These are phyloP conservation scores for Sebastiscus tertius DNA, from an alignment of 2,797 vertebrate species.

Conservation along the genomic window DNA sequence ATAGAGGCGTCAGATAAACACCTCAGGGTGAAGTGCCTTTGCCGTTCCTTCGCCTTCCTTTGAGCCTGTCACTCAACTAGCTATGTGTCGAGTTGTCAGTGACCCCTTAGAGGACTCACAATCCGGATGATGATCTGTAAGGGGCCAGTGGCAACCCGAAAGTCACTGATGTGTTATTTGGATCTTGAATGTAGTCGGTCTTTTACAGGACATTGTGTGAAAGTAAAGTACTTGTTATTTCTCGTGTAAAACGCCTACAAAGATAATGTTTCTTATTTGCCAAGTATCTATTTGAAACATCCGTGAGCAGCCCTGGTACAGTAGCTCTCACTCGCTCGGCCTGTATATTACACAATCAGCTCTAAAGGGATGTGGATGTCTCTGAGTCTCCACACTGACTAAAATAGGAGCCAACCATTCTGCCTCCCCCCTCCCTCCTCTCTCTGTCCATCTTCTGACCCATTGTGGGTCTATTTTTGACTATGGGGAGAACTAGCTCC, in stretches of 20 bases:
- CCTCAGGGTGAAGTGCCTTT: constrained; percentile 52
- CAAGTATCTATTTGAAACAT: background rate
- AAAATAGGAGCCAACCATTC: constrained; percentile 74
- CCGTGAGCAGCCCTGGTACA: background rate
- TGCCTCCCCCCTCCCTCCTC: constrained; percentile 39
- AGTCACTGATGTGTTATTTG: background rate
- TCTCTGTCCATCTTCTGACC: constrained; percentile 75
- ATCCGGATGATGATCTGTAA: background rate
- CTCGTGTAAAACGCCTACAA: too few species aligned
- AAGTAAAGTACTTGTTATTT: background rate
- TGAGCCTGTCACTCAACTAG: constrained; percentile 16
- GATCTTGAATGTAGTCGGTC: background rate
- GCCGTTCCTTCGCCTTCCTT: constrained; percentile 11
- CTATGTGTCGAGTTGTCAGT: constrained; percentile 8
- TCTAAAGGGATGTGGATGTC: constrained; percentile 29
- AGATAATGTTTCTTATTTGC: background rate
- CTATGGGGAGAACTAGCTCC: constrained; percentile 60
- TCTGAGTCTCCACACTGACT: constrained; percentile 50
- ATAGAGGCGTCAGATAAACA: constrained; percentile 63
- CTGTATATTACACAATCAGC: constrained; percentile 20
- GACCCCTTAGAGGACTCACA: constrained; percentile 21
- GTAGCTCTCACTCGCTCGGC: background rate
- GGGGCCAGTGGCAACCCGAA: background rate
- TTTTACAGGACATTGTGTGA: background rate
- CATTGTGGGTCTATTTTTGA: constrained; percentile 83